phyloP scores from a whole-genome alignment of 2,113 vertebrate species.

The Grallaria varia region DNA sequence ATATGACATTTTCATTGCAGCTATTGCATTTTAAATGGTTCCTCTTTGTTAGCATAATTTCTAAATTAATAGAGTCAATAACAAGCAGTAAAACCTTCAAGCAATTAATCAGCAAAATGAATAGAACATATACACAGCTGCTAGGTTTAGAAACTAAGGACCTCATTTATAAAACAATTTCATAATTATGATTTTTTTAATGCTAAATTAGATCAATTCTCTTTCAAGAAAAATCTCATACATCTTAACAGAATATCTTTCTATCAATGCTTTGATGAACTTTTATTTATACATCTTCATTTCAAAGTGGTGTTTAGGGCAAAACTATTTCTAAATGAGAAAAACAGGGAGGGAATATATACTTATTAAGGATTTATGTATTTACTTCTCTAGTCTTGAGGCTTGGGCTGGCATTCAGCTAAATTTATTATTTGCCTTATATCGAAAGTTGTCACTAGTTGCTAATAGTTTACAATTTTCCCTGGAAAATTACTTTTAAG shows the following conservation, averaged over 20 bases:
- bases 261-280: neutral
- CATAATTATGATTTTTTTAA: neutral
- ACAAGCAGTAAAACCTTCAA: neutral
- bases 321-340: neutral
- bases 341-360: neutral
- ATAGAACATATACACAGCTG: neutral
- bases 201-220: neutral
- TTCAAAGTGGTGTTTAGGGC: neutral
- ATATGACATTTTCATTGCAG: neutral
- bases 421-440: slow-evolving; percentile 29
- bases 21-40: neutral
- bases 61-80: neutral
- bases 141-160: neutral
- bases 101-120: neutral
- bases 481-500: slow-evolving; percentile 29
- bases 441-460: neutral
- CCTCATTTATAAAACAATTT: neutral
- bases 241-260: neutral
- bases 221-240: neutral
- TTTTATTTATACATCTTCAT: neutral
- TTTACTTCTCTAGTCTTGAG: neutral
- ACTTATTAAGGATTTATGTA: neutral
- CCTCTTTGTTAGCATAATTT: neutral
- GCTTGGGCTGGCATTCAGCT: neutral
- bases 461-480: slow-evolving; percentile 45